Conservation (phyloP, 2,888 invertebrate genomes). For the Temnothorax rugatulus region DNA sequence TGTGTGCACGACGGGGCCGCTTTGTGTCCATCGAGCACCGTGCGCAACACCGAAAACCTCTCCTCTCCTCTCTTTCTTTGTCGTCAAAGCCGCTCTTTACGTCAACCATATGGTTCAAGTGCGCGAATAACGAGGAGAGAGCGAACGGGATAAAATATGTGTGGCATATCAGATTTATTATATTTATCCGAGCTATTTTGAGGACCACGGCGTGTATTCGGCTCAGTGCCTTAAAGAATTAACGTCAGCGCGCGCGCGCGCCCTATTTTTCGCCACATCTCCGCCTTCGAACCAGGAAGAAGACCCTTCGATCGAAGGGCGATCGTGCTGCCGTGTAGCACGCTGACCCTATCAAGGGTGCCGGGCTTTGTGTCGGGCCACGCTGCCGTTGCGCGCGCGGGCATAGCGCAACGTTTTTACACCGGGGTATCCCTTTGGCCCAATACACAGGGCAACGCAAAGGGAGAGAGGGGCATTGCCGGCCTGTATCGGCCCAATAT, state of each 20-base stretch:
- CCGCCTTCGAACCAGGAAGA: slow-evolving; percentile 19
- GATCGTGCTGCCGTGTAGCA: slow-evolving; percentile 21
- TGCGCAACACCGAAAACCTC: slow-evolving; percentile 12
- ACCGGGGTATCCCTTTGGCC: slow-evolving; percentile 46
- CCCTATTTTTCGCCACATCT: slow-evolving; percentile 39
- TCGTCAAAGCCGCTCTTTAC: slow-evolving; percentile 47
- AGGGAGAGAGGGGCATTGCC: slow-evolving; percentile 40
- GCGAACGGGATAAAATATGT: slow-evolving; percentile 24
- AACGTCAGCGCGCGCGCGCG: slow-evolving; percentile 43
- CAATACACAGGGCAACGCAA: slow-evolving; percentile 37
- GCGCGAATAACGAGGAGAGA: slow-evolving; percentile 40
- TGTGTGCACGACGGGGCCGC: slow-evolving; percentile 25
- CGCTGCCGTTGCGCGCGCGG: slow-evolving; percentile 14
- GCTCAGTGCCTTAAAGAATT: slow-evolving; percentile 51
- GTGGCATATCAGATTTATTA: slow-evolving; percentile 40
- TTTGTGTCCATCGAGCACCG: slow-evolving; percentile 25
- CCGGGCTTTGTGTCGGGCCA: slow-evolving; percentile 31
- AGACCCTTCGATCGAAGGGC: slow-evolving; percentile 47
- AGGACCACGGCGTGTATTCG: slow-evolving; percentile 29
- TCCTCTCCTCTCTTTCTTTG: slow-evolving; percentile 14
- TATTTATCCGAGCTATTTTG: slow-evolving; percentile 51
- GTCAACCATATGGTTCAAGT: slow-evolving; percentile 32
- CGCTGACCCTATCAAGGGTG: slow-evolving; percentile 42
- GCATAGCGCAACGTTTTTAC: slow-evolving; percentile 48
- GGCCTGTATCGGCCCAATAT: slow-evolving; percentile 53